Evolutionary conservation across 2,113 vertebrate species (phyloP), one percentile per base, ranked within the genome.

Genomic region (Trogon surrucura): DNA sequence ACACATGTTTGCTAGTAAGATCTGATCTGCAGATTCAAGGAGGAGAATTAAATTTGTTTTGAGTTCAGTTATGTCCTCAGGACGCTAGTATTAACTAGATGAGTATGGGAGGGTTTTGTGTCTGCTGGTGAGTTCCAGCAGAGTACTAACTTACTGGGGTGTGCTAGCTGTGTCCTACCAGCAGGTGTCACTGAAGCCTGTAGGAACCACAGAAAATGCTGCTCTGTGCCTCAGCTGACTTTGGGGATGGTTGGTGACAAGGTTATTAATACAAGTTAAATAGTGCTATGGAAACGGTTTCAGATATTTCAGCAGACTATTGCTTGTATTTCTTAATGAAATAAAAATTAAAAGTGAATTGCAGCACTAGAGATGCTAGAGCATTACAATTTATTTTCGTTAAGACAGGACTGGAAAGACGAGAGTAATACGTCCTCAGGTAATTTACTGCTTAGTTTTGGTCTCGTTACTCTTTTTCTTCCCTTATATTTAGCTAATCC

Each of bases 121-220:
- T 48, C 50, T 29, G 57, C 53, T 80, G 48, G 13, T 80, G 64
- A 65, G 13, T 77, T 80, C 44, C 53, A 32, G 45, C 30, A 54
- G 60, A 70, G 19, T 3, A 7, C 10, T 21, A 23, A 23, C 21
- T 57, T 47, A 6, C 25, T 16, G 26, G 13, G 6, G 5, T 53
- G 73, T 65, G 10, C n/a, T 62, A 20, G 30, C 54, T 25, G 20
- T n/a, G 14, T 57, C 36, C 56, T 67, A 27, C 82, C 94, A 30
- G 85, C 74, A 96, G 95, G 36, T 81, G 90, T 86, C 92, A 41
- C 61, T 48, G 71, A 38, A 82, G 85, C 44, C 48, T n/a, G 41
- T 10, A n/a, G 62, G 58, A 96, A 74, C 13, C 25, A 6, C 29
- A 23, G 60, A 72, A n/a, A 44, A 15, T 16, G 41, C 38, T 60